These are phyloP conservation scores for Rhimphoctona megacephalus DNA, from an alignment of 2,888 invertebrate species.

Conservation along the genomic window DNA sequence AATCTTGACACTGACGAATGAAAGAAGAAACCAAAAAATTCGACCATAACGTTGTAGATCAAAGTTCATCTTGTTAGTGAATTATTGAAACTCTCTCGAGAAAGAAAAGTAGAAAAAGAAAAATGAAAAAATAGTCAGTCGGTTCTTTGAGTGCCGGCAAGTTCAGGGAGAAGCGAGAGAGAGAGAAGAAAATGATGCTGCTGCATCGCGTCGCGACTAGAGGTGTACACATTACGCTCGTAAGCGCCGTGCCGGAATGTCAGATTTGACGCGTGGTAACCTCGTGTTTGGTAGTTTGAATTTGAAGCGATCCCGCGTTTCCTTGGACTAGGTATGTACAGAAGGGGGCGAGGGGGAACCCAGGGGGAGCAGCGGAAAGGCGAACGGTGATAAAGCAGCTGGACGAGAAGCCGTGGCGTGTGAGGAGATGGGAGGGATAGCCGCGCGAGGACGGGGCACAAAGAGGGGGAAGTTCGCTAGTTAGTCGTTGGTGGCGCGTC, in stretches of 20 bases:
- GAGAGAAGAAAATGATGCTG: not conserved
- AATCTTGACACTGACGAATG: not conserved
- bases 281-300: conserved; percentile 85
- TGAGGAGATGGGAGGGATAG: conserved; percentile 55
- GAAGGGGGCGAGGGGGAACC: conserved; percentile 69
- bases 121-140: not conserved
- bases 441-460: conserved; percentile 37
- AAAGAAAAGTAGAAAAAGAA: not conserved
- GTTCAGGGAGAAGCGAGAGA: not conserved
- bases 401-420: conserved; percentile 46
- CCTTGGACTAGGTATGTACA: conserved; percentile 79
- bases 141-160: not conserved
- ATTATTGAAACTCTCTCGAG: not conserved
- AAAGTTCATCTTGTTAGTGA: not conserved
- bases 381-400: conserved; percentile 30
- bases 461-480: conserved; percentile 65
- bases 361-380: conserved; percentile 45
- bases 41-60: not conserved
- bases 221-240: conserved; percentile 50
- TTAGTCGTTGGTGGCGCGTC: conserved; percentile 52
- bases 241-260: conserved; percentile 76
- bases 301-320: conserved; percentile 85
- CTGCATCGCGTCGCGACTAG: not conserved
- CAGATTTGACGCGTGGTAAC: conserved; percentile 85
- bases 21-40: not conserved